phyloP scores from a whole-genome alignment of 2,797 vertebrate genomes.

The Lerista edwardsae region DNA sequence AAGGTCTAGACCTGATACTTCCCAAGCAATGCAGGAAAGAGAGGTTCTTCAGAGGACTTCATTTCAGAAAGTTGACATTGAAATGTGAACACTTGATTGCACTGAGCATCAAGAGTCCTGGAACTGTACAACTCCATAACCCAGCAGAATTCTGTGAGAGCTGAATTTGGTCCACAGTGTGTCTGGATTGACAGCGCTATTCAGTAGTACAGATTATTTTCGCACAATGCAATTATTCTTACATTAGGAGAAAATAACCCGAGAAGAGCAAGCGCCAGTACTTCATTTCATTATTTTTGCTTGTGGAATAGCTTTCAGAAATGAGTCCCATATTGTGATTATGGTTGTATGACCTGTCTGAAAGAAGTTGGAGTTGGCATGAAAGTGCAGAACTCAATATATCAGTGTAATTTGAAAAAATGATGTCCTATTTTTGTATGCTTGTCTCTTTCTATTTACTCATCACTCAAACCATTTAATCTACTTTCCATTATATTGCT shows the following conservation, averaged over 20 bases:
- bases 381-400: conserved; percentile 2
- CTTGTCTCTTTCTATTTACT: neutral
- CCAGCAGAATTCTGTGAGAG: neutral
- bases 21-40: neutral
- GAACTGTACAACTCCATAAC: neutral
- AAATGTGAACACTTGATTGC: neutral
- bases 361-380: neutral
- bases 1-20: neutral
- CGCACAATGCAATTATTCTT: neutral
- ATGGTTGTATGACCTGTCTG: neutral
- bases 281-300: neutral
- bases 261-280: neutral
- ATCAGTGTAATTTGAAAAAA: conserved; percentile 28
- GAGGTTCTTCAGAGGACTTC: neutral
- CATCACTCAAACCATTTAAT: conserved; percentile 11
- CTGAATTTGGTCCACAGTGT: neutral
- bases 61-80: too few species aligned
- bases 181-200: neutral
- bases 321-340: neutral
- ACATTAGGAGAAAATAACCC: conserved; percentile 11
- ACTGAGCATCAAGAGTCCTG: neutral
- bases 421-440: neutral
- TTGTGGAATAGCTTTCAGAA: conserved; percentile 10
- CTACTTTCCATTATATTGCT: conserved; percentile 10
- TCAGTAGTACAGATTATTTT: neutral